These are phyloP conservation scores for Hormiphora californensis DNA, from an alignment of 37 sponge, comb jelly and placozoan species.

Conservation along the genomic window DNA sequence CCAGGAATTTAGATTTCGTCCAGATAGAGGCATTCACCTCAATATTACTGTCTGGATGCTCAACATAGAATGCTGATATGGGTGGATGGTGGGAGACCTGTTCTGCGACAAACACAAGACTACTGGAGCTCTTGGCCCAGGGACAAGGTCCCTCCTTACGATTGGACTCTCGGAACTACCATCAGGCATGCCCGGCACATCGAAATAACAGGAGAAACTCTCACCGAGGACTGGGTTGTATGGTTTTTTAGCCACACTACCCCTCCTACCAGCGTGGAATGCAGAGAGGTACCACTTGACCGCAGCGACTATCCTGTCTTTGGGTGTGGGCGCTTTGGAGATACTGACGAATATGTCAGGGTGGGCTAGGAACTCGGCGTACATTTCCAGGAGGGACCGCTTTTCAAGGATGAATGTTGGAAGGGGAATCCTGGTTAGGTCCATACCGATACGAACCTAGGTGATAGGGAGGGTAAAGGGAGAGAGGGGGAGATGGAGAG, in stretches of 20 bases:
- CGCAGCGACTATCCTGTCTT: conserved; percentile 71
- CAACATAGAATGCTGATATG: conserved; percentile 94
- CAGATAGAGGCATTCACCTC: conserved; percentile 72
- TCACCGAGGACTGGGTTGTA: conserved; percentile 98
- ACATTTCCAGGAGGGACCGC: conserved; percentile 98
- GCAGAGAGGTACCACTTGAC: conserved; percentile 83
- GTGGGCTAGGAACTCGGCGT: conserved; percentile 94
- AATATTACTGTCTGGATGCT: conserved; percentile 75
- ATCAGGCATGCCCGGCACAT: conserved; percentile 62
- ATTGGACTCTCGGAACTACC: conserved; percentile 47
- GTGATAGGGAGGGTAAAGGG: not conserved
- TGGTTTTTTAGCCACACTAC: conserved; percentile 91
- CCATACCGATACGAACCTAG: conserved; percentile 86
- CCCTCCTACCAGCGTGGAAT: conserved; percentile 91
- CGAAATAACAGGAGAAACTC: conserved; percentile 89
- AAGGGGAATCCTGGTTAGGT: conserved; percentile 77
- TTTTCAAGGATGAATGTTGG: conserved; percentile 99
- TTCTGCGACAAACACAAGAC: conserved; percentile 74
- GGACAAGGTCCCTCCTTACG: conserved; percentile 5
- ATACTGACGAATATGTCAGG: conserved; percentile 87
- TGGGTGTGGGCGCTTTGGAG: conserved; percentile 63
- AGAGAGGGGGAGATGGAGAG: not conserved
- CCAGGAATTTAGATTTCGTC: conserved; percentile 95
- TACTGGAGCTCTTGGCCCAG: not conserved
- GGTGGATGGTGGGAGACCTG: conserved; percentile 98